Evolutionary conservation across 2,797 vertebrate species (phyloP).

Genomic region (Pygocentrus nattereri): DNA sequence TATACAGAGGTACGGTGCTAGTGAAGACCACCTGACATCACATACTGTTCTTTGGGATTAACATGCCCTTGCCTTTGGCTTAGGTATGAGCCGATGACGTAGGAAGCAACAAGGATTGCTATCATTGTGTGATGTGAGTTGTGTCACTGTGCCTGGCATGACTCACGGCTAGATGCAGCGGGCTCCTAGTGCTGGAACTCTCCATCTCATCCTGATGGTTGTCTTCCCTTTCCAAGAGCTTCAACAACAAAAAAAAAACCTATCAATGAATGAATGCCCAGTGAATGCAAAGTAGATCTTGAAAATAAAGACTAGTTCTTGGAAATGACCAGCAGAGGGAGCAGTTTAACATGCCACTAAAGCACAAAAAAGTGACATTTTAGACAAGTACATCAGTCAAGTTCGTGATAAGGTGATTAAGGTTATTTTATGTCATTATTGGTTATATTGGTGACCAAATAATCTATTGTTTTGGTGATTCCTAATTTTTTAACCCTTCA

Average conservation of each 20-base stretch:
- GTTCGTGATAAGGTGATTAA: too few species aligned
- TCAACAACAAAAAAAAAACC: conserved; percentile 43
- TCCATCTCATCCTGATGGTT: conserved; percentile 83
- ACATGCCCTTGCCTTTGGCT: too few species aligned
- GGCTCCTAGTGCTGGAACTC: conserved; percentile 83
- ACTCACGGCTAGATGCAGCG: conserved; percentile 95
- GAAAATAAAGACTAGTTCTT: background rate
- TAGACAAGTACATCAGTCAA: too few species aligned
- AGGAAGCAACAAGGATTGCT: background rate
- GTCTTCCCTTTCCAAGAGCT: conserved; percentile 92
- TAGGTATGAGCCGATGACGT: background rate
- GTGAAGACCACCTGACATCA: too few species aligned
- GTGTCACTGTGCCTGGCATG: background rate
- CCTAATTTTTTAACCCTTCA: too few species aligned
- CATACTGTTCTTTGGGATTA: too few species aligned
- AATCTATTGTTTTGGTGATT: too few species aligned
- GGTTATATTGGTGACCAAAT: too few species aligned
- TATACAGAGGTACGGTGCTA: background rate
- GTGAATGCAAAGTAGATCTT: background rate
- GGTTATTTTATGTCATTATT: too few species aligned
- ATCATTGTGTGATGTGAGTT: background rate
- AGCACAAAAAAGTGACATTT: too few species aligned
- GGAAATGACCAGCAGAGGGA: conserved; percentile 29
- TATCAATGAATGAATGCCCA: background rate
- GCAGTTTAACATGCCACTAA: background rate